phyloP scores from a whole-genome alignment of 2,888 invertebrate species.

The Hirtodrosophila trivittata region DNA sequence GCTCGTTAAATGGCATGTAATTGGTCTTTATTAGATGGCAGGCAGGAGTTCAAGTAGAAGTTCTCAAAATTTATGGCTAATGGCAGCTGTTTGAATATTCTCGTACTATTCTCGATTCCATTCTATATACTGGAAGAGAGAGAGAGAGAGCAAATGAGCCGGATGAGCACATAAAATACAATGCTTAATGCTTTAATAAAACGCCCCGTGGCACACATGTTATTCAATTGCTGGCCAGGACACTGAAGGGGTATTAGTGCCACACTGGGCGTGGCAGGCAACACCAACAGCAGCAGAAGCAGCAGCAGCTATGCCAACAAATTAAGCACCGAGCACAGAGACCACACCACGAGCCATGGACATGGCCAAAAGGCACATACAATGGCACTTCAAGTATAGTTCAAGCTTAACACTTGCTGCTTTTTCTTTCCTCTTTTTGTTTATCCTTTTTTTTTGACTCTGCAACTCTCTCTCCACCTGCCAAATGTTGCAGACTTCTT shows the following conservation, averaged over 20 bases:
- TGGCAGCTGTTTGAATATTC: slow-evolving; percentile 4
- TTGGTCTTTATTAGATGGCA: too few species aligned
- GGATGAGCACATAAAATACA: slow-evolving; percentile 57
- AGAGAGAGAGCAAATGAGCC: slow-evolving; percentile 31
- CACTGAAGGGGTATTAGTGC: not conserved
- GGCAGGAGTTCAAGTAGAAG: not conserved
- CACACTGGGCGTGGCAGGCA: slow-evolving; percentile 8
- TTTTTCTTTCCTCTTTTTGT: slow-evolving; percentile 4
- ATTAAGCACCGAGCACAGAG: slow-evolving; percentile 56
- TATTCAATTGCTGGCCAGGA: slow-evolving; percentile 56
- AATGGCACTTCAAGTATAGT: slow-evolving; percentile 59
- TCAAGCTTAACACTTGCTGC: slow-evolving; percentile 43
- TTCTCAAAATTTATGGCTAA: slow-evolving; percentile 7
- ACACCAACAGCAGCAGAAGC: slow-evolving; percentile 6
- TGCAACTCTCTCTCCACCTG: slow-evolving; percentile 35
- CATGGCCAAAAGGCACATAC: slow-evolving; percentile 30
- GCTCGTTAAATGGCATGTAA: too few species aligned
- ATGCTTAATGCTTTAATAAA: slow-evolving; percentile 72
- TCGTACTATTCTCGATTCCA: not conserved
- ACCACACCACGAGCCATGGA: slow-evolving; percentile 7
- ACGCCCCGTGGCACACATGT: slow-evolving; percentile 57
- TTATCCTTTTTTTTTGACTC: slow-evolving; percentile 7
- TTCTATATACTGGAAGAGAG: not conserved
- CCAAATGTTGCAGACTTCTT: slow-evolving; percentile 24
- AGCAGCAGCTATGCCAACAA: slow-evolving; percentile 57